These are phyloP conservation scores for Sebastes oblongus DNA, from an alignment of 2,797 vertebrate genomes.

Conservation along the genomic window DNA sequence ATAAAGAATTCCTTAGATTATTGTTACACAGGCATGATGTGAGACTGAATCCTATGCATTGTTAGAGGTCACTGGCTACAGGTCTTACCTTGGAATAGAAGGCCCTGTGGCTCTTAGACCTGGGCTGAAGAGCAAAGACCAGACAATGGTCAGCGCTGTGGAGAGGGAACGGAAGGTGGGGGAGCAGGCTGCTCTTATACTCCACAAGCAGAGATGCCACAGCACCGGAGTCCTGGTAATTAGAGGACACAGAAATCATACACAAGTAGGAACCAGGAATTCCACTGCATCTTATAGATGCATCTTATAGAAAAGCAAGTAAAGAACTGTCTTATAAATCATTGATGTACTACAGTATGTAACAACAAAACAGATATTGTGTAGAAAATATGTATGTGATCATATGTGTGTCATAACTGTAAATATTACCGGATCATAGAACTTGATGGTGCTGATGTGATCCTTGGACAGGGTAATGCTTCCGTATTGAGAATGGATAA, in stretches of 20 bases:
- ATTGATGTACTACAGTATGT: background rate
- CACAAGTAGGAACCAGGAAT: background rate
- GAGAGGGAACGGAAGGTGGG: slow-evolving; percentile 90
- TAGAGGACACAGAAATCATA: slow-evolving; percentile 9
- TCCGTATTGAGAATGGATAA: slow-evolving; percentile 87
- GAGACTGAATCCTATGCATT: background rate
- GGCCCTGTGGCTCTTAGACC: slow-evolving; percentile 88
- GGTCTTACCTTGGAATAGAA: slow-evolving; percentile 88
- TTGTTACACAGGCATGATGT: background rate
- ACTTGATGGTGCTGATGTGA: slow-evolving; percentile 85
- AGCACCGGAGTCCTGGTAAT: slow-evolving; percentile 85
- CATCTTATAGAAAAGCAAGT: background rate
- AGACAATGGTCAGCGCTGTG: slow-evolving; percentile 83
- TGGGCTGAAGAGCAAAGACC: slow-evolving; percentile 89
- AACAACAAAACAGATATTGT: background rate
- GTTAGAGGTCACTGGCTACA: background rate
- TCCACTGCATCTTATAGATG: background rate
- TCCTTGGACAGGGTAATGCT: slow-evolving; percentile 87
- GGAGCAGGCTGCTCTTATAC: slow-evolving; percentile 84
- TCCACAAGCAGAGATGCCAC: slow-evolving; percentile 89
- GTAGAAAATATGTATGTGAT: background rate
- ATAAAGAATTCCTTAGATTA: background rate
- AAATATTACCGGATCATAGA: slow-evolving; percentile 87
- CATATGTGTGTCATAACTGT: background rate
- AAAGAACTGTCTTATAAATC: background rate